A percentile compares a stretch with the other conserved stretches of the same genome.
phyloP scores from a whole-genome alignment of 2,797 vertebrate species.

The Champsocephalus gunnari region DNA sequence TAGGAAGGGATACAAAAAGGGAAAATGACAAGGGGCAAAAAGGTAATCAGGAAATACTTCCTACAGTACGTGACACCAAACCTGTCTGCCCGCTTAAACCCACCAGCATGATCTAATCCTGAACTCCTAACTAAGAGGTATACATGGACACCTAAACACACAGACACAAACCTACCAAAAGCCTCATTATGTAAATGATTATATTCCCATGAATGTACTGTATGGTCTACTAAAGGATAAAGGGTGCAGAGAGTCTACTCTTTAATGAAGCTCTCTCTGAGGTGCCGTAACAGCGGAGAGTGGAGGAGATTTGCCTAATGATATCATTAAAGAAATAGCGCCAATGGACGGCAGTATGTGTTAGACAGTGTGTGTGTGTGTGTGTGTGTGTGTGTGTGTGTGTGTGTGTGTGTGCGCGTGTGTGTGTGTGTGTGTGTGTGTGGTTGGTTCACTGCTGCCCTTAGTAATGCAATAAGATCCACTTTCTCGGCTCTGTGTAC shows the following conservation, averaged over 20 bases:
- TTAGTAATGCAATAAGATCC: slow-evolving; percentile 43
- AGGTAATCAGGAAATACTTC: slow-evolving; percentile 15
- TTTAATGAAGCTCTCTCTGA: slow-evolving; percentile 51
- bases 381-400: slow-evolving; percentile 2
- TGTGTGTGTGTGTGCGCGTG: slow-evolving; percentile 18
- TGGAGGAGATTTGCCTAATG: slow-evolving; percentile 56
- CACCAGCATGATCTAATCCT: not conserved
- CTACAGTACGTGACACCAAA: slow-evolving; percentile 38
- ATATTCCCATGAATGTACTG: slow-evolving; percentile 17
- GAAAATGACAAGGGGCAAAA: not conserved
- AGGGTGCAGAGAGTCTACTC: slow-evolving; percentile 25
- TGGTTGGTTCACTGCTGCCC: slow-evolving; percentile 2
- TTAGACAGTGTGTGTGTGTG: slow-evolving; percentile 6
- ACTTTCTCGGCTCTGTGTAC: slow-evolving; percentile 32
- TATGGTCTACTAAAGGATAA: slow-evolving; percentile 8
- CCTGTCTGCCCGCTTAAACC: slow-evolving; percentile 1
- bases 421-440: slow-evolving; percentile 10
- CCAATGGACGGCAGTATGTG: slow-evolving; percentile 1
- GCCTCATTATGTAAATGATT: slow-evolving; percentile 37
- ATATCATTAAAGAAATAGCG: slow-evolving; percentile 52
- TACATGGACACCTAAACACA: not conserved
- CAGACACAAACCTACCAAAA: slow-evolving; percentile 6
- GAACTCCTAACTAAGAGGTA: slow-evolving; percentile 11
- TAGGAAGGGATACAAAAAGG: not conserved
- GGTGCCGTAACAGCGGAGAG: slow-evolving; percentile 32